These are phyloP conservation scores for Enteromius trimaculatus DNA, from an alignment of 2,797 vertebrate species.

Conservation along the genomic window DNA sequence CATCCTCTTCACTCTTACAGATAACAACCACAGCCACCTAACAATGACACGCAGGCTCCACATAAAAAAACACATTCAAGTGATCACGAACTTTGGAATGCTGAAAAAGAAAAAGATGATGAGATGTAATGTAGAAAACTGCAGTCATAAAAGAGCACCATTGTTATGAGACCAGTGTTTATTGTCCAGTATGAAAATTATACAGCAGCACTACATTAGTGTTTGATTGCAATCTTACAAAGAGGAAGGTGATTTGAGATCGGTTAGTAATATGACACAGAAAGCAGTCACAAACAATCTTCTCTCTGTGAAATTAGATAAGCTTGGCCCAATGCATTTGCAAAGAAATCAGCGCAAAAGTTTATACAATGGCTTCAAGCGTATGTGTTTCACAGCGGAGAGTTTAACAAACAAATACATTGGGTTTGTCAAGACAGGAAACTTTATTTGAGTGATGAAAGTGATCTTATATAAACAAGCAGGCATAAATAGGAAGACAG, in stretches of 20 bases:
- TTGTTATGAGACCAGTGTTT: slow-evolving; percentile 19
- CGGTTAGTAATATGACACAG: slow-evolving; percentile 34
- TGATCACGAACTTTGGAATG: neutral
- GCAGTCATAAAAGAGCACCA: neutral
- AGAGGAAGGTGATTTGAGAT: slow-evolving; percentile 40
- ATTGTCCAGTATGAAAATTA: slow-evolving; percentile 31
- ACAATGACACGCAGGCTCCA: slow-evolving; percentile 20
- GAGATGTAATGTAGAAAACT: neutral
- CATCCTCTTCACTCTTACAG: slow-evolving; percentile 57
- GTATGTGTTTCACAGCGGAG: neutral
- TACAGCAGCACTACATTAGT: slow-evolving; percentile 8
- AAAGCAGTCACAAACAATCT: slow-evolving; percentile 13
- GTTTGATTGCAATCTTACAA: slow-evolving; percentile 39
- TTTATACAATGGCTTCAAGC: slow-evolving; percentile 16
- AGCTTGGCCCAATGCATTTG: slow-evolving; percentile 29
- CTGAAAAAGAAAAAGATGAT: slow-evolving; percentile 1
- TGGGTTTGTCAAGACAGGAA: neutral
- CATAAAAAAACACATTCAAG: neutral
- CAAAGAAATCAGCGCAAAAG: slow-evolving; percentile 38
- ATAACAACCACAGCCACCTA: slow-evolving; percentile 50
- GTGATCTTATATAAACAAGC: neutral
- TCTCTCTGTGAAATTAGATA: slow-evolving; percentile 24
- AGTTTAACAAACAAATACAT: slow-evolving; percentile 25
- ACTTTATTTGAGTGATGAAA: slow-evolving; percentile 9
- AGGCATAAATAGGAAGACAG: neutral